Conservation (phyloP, 2,113 vertebrate species). For the Dryoscopus gambensis region DNA sequence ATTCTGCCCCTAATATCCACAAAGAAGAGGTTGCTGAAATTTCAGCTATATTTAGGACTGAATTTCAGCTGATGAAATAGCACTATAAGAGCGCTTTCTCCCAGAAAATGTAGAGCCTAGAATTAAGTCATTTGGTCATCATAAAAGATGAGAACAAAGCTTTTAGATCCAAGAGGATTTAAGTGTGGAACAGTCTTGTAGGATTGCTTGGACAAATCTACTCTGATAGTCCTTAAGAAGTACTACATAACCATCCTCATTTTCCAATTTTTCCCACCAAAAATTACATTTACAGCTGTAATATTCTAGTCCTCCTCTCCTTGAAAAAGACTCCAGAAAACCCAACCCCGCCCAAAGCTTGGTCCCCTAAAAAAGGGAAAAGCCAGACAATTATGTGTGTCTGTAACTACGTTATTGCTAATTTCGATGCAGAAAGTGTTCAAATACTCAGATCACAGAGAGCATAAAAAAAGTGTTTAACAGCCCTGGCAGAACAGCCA, state of each 20-base stretch:
- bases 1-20: neutral
- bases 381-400: neutral
- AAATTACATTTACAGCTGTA: neutral
- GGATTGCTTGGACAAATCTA: neutral
- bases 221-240: neutral
- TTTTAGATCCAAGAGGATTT: neutral
- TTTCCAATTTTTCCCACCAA: neutral
- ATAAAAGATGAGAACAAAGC: neutral
- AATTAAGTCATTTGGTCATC: neutral
- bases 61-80: neutral
- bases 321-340: neutral
- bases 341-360: neutral
- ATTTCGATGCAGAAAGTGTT: neutral
- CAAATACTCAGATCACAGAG: neutral
- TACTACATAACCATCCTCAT: neutral
- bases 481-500: neutral
- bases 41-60: neutral
- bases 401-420: neutral
- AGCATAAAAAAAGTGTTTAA: neutral
- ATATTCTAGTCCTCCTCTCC: neutral
- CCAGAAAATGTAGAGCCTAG: neutral
- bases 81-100: neutral
- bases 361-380: neutral
- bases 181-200: neutral
- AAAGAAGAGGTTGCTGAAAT: neutral